Conservation (phyloP, 2,113 vertebrate species). For the Cephalopholis sonnerati region DNA sequence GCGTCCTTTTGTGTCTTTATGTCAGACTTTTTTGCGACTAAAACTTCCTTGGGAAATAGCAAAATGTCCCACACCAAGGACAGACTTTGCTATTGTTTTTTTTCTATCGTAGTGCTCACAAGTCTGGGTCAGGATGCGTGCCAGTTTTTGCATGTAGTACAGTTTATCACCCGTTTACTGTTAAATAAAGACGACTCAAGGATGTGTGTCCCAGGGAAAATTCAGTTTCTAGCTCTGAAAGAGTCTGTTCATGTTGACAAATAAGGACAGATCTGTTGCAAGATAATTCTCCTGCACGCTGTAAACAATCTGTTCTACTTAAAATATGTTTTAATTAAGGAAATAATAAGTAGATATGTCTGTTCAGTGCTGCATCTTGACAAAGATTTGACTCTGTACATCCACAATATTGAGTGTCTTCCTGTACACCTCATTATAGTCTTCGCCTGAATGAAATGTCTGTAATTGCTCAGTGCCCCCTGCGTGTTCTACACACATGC, state of each 20-base stretch:
- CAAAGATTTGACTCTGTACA: slow-evolving; percentile 4
- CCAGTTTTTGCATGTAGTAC: not conserved
- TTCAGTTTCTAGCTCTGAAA: slow-evolving; percentile 16
- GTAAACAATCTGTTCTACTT: not conserved
- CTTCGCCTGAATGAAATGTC: slow-evolving; percentile 23
- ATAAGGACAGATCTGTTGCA: not conserved
- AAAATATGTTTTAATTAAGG: not conserved
- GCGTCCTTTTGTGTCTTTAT: slow-evolving; percentile 1
- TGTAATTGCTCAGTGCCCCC: slow-evolving; percentile 15
- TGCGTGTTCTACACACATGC: slow-evolving; percentile 1
- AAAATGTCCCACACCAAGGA: not conserved
- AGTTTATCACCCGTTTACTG: slow-evolving; percentile 23
- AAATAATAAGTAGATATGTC: slow-evolving; percentile 7
- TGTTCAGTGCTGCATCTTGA: not conserved
- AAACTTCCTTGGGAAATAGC: not conserved
- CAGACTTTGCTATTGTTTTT: not conserved
- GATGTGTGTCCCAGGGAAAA: slow-evolving; percentile 11
- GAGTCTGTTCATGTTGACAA: slow-evolving; percentile 16
- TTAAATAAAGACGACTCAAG: slow-evolving; percentile 1
- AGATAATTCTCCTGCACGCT: not conserved
- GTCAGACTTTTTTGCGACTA: not conserved
- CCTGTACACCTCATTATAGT: slow-evolving; percentile 2
- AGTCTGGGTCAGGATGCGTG: not conserved
- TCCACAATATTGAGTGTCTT: not conserved
- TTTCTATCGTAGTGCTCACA: not conserved